Conservation (phyloP, 2,113 vertebrate species). For the Plecturocebus donacophilus region DNA sequence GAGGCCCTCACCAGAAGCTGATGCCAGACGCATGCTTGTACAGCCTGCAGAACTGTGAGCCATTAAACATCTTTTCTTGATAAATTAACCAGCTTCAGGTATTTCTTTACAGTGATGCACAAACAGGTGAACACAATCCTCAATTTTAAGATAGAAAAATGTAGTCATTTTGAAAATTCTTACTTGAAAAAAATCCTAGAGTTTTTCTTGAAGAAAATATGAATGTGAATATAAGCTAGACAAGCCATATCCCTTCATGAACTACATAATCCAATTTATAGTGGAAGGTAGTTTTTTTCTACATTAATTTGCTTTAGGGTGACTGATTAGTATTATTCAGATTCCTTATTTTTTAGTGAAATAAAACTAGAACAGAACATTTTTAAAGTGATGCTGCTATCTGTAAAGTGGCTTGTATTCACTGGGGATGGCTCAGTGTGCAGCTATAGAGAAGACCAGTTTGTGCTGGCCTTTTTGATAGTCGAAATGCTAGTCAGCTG, state of each 20-base stretch:
- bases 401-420: background rate
- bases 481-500: conserved; percentile 60
- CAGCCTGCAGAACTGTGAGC: too few relatives aligned
- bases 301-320: background rate
- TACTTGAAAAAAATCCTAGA: background rate
- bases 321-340: background rate
- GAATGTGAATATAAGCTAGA: background rate
- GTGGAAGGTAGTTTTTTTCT: background rate
- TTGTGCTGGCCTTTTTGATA: conserved; percentile 70
- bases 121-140: background rate
- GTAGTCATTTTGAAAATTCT: background rate
- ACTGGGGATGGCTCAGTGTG: background rate
- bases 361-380: background rate
- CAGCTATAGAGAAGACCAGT: background rate
- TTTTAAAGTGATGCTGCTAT: background rate
- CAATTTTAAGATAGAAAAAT: background rate
- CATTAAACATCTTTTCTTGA: too few relatives aligned
- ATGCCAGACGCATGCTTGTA: too few relatives aligned
- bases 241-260: background rate
- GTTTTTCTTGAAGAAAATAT: background rate
- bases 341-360: background rate
- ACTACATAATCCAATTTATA: background rate
- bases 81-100: too few relatives aligned
- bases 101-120: too few relatives aligned
- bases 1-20: too few relatives aligned